Evolutionary conservation across 2,888 invertebrate species (phyloP).

Genomic region (Xylota sylvarum): DNA sequence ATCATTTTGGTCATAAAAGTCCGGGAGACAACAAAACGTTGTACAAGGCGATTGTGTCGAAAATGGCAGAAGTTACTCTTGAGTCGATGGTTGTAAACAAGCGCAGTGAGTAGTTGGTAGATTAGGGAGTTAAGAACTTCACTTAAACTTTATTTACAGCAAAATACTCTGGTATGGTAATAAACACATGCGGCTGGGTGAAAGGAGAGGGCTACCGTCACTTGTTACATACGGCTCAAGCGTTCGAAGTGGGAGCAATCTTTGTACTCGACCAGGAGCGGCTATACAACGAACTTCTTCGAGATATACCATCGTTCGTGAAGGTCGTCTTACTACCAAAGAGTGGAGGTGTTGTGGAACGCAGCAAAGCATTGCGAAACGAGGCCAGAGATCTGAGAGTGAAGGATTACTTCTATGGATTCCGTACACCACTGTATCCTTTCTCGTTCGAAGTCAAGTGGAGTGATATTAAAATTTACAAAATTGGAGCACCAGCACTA

Average conservation of each 20-base stretch:
- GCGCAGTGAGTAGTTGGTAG: constrained; percentile 87
- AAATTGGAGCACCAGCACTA: constrained; percentile 96
- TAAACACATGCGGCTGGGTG: constrained; percentile 99
- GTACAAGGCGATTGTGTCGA: constrained; percentile 92
- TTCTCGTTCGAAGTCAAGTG: constrained; percentile 98
- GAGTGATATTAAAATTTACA: constrained; percentile 94
- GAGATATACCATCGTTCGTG: constrained; percentile 97
- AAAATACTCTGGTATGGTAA: constrained; percentile 94
- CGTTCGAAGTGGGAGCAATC: constrained; percentile 98
- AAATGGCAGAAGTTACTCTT: constrained; percentile 94
- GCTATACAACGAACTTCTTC: constrained; percentile 95
- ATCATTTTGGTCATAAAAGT: constrained; percentile 95
- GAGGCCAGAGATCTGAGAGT: constrained; percentile 93
- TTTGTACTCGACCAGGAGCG: constrained; percentile 98
- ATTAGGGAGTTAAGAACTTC: neutral
- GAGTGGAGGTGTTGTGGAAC: constrained; percentile 98
- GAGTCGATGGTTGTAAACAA: constrained; percentile 94
- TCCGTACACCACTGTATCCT: constrained; percentile 92
- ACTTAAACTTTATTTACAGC: constrained; percentile 85
- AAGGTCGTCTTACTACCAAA: constrained; percentile 97
- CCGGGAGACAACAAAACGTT: constrained; percentile 92
- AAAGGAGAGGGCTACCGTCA: constrained; percentile 96
- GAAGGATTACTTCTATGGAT: constrained; percentile 98
- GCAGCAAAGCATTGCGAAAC: constrained; percentile 89
- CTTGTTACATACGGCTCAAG: constrained; percentile 94